Conservation (phyloP, 2,797 vertebrate species). For the Catamblyrhynchus diadema region DNA sequence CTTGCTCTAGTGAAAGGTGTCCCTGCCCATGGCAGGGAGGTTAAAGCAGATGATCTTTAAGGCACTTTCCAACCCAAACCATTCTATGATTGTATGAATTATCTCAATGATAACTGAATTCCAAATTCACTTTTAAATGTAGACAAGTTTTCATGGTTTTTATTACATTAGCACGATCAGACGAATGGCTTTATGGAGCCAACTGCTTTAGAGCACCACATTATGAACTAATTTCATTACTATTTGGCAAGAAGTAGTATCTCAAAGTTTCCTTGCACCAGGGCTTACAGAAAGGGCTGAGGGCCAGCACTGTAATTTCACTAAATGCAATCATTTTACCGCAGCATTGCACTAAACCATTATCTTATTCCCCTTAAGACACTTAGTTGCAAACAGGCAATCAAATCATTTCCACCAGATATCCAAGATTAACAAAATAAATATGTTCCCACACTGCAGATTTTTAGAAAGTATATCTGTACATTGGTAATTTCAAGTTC, state of each 20-base stretch:
- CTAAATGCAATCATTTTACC: not conserved
- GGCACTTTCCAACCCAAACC: not conserved
- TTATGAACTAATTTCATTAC: constrained; percentile 10
- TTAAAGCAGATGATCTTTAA: not conserved
- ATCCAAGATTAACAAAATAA: not conserved
- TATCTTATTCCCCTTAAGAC: not conserved
- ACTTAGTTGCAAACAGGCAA: not conserved
- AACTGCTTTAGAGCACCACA: not conserved
- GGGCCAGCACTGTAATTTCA: not conserved
- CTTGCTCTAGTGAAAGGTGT: not conserved
- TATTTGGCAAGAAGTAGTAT: not conserved
- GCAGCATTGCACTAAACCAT: not conserved
- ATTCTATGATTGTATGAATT: not conserved
- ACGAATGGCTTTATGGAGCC: not conserved
- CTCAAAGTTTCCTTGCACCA: not conserved
- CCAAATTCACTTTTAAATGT: not conserved
- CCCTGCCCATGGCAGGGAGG: not conserved
- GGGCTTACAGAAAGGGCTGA: not conserved
- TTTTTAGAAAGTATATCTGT: not conserved
- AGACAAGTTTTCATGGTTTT: not conserved
- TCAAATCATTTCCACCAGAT: not conserved
- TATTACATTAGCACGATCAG: not conserved
- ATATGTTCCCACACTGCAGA: not conserved
- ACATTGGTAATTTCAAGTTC: not conserved
- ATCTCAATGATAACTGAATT: not conserved